Evolutionary conservation across 2,797 vertebrate genomes (phyloP).

Genomic region (Cynopterus sphinx): DNA sequence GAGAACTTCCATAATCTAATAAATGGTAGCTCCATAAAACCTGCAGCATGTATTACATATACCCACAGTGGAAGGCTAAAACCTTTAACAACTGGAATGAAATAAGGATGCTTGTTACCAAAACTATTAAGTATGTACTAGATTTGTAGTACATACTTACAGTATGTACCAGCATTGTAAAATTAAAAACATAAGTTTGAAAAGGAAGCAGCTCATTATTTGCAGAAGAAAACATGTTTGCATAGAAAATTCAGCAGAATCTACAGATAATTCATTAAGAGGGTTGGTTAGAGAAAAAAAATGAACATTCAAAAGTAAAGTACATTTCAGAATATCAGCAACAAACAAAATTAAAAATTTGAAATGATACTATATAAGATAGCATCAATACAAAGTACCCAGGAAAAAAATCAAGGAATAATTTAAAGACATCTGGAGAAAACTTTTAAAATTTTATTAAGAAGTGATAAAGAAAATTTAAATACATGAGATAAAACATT

Average conservation of each 20-base stretch:
- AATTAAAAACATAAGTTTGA: neutral
- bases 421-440: neutral
- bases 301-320: neutral
- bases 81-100: neutral
- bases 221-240: conserved; percentile 1
- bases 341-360: neutral
- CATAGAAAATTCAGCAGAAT: neutral
- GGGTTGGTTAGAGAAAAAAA: neutral
- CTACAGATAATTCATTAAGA: conserved; percentile 11
- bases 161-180: too few species aligned
- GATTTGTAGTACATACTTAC: neutral
- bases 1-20: neutral
- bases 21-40: neutral
- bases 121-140: neutral
- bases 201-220: neutral
- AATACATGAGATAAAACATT: neutral
- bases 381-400: neutral
- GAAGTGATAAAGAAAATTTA: neutral
- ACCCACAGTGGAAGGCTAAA: neutral
- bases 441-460: conserved; percentile 15
- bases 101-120: neutral
- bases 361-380: neutral
- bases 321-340: neutral
- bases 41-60: neutral
- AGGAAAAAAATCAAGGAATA: neutral